Percentiles rank a stretch among this genome's conserved stretches.
phyloP scores from a whole-genome alignment of 2,113 vertebrate species.

The Pipa parva region DNA sequence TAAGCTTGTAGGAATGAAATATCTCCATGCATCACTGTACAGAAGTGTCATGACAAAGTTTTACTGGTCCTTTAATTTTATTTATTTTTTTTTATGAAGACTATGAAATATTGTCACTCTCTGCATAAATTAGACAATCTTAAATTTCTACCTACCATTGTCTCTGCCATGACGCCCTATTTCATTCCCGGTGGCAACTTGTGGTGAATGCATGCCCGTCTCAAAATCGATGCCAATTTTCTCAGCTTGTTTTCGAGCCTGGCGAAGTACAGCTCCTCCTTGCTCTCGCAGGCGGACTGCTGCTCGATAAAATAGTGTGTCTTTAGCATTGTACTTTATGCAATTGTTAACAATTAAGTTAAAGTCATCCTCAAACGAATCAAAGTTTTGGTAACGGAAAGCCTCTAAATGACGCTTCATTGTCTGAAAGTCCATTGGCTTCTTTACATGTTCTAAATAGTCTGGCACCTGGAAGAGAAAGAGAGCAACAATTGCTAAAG shows the following conservation, averaged over 20 bases:
- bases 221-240: conserved; percentile 96
- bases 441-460: conserved; percentile 96
- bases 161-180: conserved; percentile 59
- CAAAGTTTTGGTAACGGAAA: conserved; percentile 90
- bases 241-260: conserved; percentile 87
- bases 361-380: conserved; percentile 93
- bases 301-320: conserved; percentile 94
- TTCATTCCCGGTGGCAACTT: conserved; percentile 77
- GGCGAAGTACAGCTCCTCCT: conserved; percentile 77
- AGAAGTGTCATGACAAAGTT: too few species aligned
- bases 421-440: conserved; percentile 97
- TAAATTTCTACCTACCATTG: conserved; percentile 62
- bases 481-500: conserved; percentile 47
- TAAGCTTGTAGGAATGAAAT: too few species aligned
- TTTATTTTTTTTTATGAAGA: too few species aligned
- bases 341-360: conserved; percentile 97
- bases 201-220: conserved; percentile 88
- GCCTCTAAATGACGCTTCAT: conserved; percentile 94
- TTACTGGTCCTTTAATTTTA: too few species aligned
- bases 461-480: conserved; percentile 80
- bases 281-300: conserved; percentile 89
- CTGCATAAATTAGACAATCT: too few species aligned
- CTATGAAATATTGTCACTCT: too few species aligned
- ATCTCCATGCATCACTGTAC: too few species aligned
- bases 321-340: conserved; percentile 97